Base-by-base conservation (phyloP, 2,113 vertebrate species). In the Amblyornis subalaris region DNA sequence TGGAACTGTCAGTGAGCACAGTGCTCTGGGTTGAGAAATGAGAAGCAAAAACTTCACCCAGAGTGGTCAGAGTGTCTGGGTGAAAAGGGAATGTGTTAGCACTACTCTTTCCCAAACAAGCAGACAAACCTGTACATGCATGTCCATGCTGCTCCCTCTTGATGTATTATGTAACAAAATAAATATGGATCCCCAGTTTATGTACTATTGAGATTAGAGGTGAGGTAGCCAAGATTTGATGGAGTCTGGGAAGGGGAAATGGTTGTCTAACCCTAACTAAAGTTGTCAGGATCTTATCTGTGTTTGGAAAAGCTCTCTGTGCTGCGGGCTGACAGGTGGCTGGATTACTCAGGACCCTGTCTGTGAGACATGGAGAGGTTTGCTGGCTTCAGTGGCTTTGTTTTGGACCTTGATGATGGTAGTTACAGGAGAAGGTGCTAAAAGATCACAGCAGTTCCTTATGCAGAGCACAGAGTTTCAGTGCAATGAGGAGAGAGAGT, bases 61-160 rank as follows among this genome's bases (percentile, higher is more conserved):
- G 16, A 65, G 54, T 42, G 14, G 6, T 51, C 19, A 17, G n/a
- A 60, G 51, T 55, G 53, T 15, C 66, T 85, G 53, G 15, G 6
- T 16, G 8, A 65, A 60, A 82, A 79, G 14, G 5, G 53, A 51
- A 22, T 26, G 23, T 42, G 8, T 51, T 42, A 23, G 13, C 51
- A 60, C 9, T 6, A 1, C 69, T 42, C 20, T 50, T 84, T 12
- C 38, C 7, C 4, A 38, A 48, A 38, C 12, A 65, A 65, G 48
- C 40, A 74, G 36, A 38, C 21, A 70, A 66, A 70, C 8, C 12
- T 6, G 20, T 5, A 8, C 2, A 0, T 18, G 19, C 18, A 4
- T 5, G 19, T 58, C 14, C 16, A 5, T 2, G 3, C 10, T 61
- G 15, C 18, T 92, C 9, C 25, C 20, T 61, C 42, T 58, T 42